Base-by-base conservation (phyloP, 2,113 vertebrate genomes). In the Grammomys surdaster region DNA sequence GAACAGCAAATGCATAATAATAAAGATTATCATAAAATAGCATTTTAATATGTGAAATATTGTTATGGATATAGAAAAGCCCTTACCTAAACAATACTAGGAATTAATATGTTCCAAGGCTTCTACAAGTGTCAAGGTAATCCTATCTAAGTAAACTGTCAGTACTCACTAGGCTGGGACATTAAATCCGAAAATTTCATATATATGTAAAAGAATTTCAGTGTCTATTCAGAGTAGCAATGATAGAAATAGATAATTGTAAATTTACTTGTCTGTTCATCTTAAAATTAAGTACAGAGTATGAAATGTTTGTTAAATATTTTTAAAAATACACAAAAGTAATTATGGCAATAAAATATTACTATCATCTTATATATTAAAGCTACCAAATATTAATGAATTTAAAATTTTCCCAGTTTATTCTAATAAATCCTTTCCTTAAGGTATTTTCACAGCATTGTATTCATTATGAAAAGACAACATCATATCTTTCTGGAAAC, bases 141-240 rank as follows among this genome's bases (percentile, higher is more conserved):
- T 10, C 7, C 8, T 89, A 78, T 24, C 13, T 75, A 94, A 91
- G 58, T 89, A 94, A 96, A 70, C n/a, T 78, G 36, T 93, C 9
- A 87, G 77, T 91, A 7, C 5, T 69, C 11, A 16, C 24, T 43
- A 51, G 13, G 6, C 26, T 77, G 22, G 51, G 36, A 91, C 24
- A 81, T 54, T 81, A 90, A 36, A 17, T 92, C 4, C n/a, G 33
- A 84, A 78, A 58, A 48, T 67, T 75, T 90, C 28, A 84, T n/a
- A 70, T n/a, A 8, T 88, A 12, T 75, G 22, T 69, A 14, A 92
- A 51, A 84, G 14, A 90, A 90, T 69, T 82, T 46, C 3, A 78
- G 56, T 89, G 73, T 86, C 20, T 87, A 89, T 48, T 95, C 36
- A 87, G 92, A 82, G 0, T 75, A 77, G 7, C 51, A 84, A 93